A percentile compares a stretch with the other conserved stretches of the same genome.
Evolutionary conservation across 2,888 invertebrate genomes (phyloP).

Genomic region (Trilocha varians): DNA sequence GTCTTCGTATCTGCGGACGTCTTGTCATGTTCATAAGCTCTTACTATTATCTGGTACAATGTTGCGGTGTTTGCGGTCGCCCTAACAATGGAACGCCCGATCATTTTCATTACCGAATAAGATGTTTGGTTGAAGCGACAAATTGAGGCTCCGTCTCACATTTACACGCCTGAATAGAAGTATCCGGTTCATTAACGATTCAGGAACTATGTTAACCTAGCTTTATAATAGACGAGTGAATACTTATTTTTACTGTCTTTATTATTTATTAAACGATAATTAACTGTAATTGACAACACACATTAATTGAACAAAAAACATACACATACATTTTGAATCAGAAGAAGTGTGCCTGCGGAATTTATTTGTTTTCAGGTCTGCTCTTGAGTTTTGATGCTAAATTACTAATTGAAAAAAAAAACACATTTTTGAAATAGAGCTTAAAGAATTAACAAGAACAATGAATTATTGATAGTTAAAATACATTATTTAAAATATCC

Average conservation of each 20-base stretch:
- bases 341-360: too few species aligned
- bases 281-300: too few species aligned
- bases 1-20: not conserved
- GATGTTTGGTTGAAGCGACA: slow-evolving; percentile 4
- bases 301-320: too few species aligned
- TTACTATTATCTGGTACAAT: slow-evolving; percentile 24
- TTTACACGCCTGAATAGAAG: not conserved
- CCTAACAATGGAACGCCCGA: slow-evolving; percentile 10
- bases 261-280: too few species aligned
- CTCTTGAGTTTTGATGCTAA: too few species aligned
- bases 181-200: not conserved
- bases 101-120: slow-evolving; percentile 12
- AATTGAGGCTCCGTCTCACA: slow-evolving; percentile 8
- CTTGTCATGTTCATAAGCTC: slow-evolving; percentile 21
- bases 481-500: too few species aligned
- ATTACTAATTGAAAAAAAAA: too few species aligned
- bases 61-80: slow-evolving; percentile 16
- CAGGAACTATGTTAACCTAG: not conserved
- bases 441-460: too few species aligned
- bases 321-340: too few species aligned
- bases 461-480: too few species aligned
- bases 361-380: too few species aligned
- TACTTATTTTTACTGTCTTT: not conserved
- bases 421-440: too few species aligned
- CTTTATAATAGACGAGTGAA: not conserved